Percentiles rank a stretch among this genome's conserved stretches.
These are phyloP conservation scores for Nannobrachium achirus DNA, from an alignment of 2,113 vertebrate species.

Conservation along the genomic window DNA sequence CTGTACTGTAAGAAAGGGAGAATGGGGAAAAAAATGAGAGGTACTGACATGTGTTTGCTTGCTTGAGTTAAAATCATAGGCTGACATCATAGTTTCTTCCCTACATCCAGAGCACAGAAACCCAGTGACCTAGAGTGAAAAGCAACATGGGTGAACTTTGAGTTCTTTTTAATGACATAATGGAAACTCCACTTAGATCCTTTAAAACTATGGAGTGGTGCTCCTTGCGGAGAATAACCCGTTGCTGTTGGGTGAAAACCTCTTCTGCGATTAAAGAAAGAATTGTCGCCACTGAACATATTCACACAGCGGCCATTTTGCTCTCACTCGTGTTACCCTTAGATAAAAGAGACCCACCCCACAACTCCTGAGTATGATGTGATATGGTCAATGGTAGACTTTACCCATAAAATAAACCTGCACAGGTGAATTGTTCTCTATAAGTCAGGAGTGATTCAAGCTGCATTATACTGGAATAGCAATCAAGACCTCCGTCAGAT, in stretches of 20 bases:
- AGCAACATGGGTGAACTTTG: conserved; percentile 36
- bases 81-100: conserved; percentile 66
- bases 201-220: conserved; percentile 30
- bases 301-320: too few relatives aligned
- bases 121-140: conserved; percentile 48
- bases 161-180: conserved; percentile 51
- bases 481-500: neutral
- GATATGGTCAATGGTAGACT: too few relatives aligned
- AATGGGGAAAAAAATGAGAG: conserved; percentile 2
- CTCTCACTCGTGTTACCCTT: too few relatives aligned
- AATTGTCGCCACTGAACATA: too few relatives aligned
- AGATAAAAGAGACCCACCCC: too few relatives aligned
- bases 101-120: conserved; percentile 46
- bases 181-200: conserved; percentile 56
- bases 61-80: conserved; percentile 58
- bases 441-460: neutral
- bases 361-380: too few relatives aligned
- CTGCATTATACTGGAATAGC: neutral
- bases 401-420: neutral
- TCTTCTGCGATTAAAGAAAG: neutral
- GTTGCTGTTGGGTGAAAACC: conserved; percentile 14
- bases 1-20: conserved; percentile 30
- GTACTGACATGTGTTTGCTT: conserved; percentile 51
- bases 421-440: neutral
- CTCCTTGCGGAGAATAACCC: neutral